Base-by-base conservation (phyloP, 1,140 invertebrate species). In the Wiebesia pumilae region DNA sequence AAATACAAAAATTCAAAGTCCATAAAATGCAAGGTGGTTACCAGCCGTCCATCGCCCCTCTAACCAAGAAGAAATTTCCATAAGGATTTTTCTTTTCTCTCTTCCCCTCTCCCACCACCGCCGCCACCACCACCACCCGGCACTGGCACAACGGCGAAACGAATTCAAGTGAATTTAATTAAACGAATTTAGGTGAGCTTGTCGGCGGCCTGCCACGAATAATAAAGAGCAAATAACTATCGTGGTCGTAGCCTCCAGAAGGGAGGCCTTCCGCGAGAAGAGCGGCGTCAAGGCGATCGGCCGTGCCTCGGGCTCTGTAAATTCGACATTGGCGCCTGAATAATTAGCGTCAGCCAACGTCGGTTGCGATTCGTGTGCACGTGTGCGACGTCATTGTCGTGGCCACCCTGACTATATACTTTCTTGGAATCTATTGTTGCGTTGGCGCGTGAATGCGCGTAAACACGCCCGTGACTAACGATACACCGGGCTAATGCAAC, bases 381-480 rank as follows among this genome's bases (percentile, higher is more conserved):
- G 58, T 3, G 7, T 2, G 24, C 58, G 58, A 54, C 47, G 47
- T 75, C 69, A 73, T 83, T 75, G 47, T 83, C 69, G 47, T 27
- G 51, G 51, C 51, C 19, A 54, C 51, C 51, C 9, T 6, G 19
- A 16, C 19, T 54, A 54, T 54, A 19, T 19, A 21, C 19, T 54
- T 54, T 54, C 51, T 6, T 12, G 51, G 19, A 54, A 54, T 54
- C 51, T 62, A 67, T 81, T 67, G 62, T 81, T 35, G 58, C 58
- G 24, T 62, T 14, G 58, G 3, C 24, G 24, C 27, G 24, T 24
- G 58, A 27, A 62, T 24, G 27, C 58, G 58, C 1, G 85, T 88
- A 88, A 89, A 88, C 88, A 86, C 24, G 81, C 67, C 51, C 85
- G 82, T 88, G 83, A 89, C 84, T 88, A 89, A 89, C 81, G 87